Percentiles rank a stretch among this genome's conserved stretches.
Evolutionary conservation across 2,797 vertebrate species (phyloP).

Genomic region (Sebastes elongatus): DNA sequence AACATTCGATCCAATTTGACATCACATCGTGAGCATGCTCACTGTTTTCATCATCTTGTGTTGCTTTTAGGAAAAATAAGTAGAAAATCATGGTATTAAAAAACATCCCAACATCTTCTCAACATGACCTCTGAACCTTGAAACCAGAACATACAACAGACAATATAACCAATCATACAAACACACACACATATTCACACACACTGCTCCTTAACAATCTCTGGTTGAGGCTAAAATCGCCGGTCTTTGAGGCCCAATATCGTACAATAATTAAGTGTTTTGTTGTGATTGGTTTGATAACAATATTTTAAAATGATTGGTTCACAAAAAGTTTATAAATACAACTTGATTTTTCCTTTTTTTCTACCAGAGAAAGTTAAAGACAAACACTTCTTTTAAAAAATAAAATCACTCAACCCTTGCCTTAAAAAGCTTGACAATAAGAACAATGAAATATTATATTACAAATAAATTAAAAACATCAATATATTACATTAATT

Average conservation of each 20-base stretch:
- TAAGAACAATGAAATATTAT: conserved; percentile 36
- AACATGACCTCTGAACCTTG: background rate
- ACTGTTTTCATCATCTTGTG: conserved; percentile 11
- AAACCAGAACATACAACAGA: conserved; percentile 28
- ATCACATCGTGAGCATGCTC: background rate
- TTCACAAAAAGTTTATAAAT: background rate
- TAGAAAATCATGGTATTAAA: conserved; percentile 53
- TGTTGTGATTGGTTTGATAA: background rate
- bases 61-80: conserved; percentile 54
- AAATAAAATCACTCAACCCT: conserved; percentile 25
- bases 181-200: conserved; percentile 11
- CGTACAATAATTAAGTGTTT: background rate
- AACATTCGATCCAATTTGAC: conserved; percentile 17
- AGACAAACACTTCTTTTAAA: conserved; percentile 23
- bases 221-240: conserved; percentile 12
- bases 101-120: conserved; percentile 39
- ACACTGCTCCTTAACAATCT: conserved; percentile 22
- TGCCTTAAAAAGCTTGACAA: conserved; percentile 5
- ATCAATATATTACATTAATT: conserved; percentile 61
- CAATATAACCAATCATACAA: conserved; percentile 34
- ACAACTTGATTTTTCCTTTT: background rate
- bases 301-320: conserved; percentile 8
- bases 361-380: conserved; percentile 35
- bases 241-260: background rate
- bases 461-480: conserved; percentile 70